Evolutionary conservation across 2,888 invertebrate species (phyloP).

Genomic region (Toxonevra muliebris): DNA sequence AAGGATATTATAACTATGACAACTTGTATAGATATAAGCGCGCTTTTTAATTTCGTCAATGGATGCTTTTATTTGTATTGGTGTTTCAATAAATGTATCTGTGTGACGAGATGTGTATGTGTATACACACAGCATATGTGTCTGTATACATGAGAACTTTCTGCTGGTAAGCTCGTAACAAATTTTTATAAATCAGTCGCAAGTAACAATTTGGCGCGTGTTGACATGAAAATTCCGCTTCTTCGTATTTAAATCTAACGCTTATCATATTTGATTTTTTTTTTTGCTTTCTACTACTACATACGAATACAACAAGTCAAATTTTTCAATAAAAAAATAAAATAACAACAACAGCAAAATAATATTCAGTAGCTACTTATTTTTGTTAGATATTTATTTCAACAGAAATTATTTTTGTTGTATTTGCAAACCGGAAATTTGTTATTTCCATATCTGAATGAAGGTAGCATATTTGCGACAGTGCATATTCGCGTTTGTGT

Average conservation of each 20-base stretch:
- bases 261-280: conserved; percentile 40
- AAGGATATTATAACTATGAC: too few species aligned
- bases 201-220: conserved; percentile 64
- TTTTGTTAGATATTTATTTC: background rate
- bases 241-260: conserved; percentile 51
- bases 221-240: conserved; percentile 61
- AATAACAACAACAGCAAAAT: background rate
- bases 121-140: conserved; percentile 7
- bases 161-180: conserved; percentile 29
- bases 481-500: too few species aligned
- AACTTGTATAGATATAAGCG: too few species aligned
- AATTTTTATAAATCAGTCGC: conserved; percentile 54
- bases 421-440: too few species aligned
- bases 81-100: conserved; percentile 1
- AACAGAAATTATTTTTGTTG: too few species aligned
- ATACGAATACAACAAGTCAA: background rate
- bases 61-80: conserved; percentile 3
- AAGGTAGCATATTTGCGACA: too few species aligned
- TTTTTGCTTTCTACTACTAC: conserved; percentile 33
- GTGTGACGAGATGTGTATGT: background rate
- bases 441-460: too few species aligned
- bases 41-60: too few species aligned
- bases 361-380: background rate
- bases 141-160: conserved; percentile 9
- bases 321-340: background rate